phyloP scores from a whole-genome alignment of 2,888 invertebrate genomes.

The Tachystola acroxantha region DNA sequence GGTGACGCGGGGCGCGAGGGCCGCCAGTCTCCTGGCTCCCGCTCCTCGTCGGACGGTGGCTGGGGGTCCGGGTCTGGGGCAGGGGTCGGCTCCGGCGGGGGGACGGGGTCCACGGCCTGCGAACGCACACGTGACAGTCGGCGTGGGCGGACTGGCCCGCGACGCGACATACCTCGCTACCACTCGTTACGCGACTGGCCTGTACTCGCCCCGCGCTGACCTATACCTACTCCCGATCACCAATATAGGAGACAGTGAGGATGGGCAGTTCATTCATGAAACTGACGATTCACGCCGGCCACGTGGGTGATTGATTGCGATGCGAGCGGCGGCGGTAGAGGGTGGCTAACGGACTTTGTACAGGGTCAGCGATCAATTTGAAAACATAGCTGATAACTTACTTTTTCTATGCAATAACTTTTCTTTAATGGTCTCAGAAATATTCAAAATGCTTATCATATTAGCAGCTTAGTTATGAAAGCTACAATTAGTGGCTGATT shows the following conservation, averaged over 20 bases:
- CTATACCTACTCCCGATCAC: constrained; percentile 46
- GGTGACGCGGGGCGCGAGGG: constrained; percentile 62
- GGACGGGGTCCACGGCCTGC: constrained; percentile 63
- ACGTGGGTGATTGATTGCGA: constrained; percentile 38
- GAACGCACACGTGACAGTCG: constrained; percentile 57
- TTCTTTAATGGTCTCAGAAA: no score
- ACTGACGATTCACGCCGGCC: constrained; percentile 27
- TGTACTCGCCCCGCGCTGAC: constrained; percentile 41
- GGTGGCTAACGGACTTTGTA: not conserved
- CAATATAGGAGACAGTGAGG: constrained; percentile 36
- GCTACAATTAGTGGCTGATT: no score
- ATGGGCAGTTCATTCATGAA: constrained; percentile 44
- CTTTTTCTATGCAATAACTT: no score
- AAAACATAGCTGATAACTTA: no score
- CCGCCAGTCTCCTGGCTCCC: constrained; percentile 75
- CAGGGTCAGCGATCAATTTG: not conserved
- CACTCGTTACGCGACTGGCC: constrained; percentile 55
- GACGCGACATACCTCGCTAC: constrained; percentile 65
- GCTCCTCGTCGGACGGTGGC: constrained; percentile 70
- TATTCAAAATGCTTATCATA: no score
- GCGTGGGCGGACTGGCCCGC: constrained; percentile 53
- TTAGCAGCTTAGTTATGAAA: no score
- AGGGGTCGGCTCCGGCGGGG: constrained; percentile 59
- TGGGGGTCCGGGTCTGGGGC: constrained; percentile 56
- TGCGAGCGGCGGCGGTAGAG: constrained; percentile 3